Evolutionary conservation across 2,113 vertebrate genomes (phyloP), one percentile per base, ranked within the genome.

Genomic region (Ammodytes dubius): DNA sequence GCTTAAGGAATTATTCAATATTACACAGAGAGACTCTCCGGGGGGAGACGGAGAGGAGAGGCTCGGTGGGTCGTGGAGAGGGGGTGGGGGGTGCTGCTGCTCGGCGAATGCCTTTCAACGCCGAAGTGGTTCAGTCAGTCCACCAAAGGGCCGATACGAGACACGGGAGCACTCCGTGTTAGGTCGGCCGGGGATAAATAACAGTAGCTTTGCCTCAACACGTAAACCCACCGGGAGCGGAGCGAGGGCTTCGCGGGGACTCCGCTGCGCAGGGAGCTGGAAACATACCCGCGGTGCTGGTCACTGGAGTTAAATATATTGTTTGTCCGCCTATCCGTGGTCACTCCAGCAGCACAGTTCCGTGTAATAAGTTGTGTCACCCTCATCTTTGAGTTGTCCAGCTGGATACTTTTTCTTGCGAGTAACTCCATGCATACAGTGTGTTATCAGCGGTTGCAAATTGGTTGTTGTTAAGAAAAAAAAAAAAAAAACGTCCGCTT

Each of bases 221-320:
- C 80, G 90, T 74, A 81, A 79, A 84, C 81, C 27, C 92, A 81
- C 78, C 82, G 84, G 86, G 86, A 82, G 90, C 68, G 76, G 87
- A 69, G 86, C 65, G 89, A 82, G 84, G 86, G 84, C 67, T 83
- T 56, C 78, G 88, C 84, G 88, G 87, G 84, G 89, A 89, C 90
- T 94, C 90, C 74, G 91, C 91, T 86, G 91, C 90, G 93, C 90
- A 88, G 81, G 82, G 91, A 91, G 91, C 91, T 76, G 86, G 82
- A 82, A 35, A 70, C 79, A 76, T 52, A 50, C 77, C 83, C 74
- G 70, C 54, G 83, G 73, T 86, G 82, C 81, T 87, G 87, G 89
- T 91, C 93, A 89, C 88, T 67, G 86, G 87, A 90, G 76, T 92
- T 84, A 69, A 43, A 50, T 56, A 67, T 79, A 71, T 85, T 91